Conservation (phyloP, 30 jellyfish, hydroid and myxozoan genomes). For the Hydractinia symbiolongicarpus region DNA sequence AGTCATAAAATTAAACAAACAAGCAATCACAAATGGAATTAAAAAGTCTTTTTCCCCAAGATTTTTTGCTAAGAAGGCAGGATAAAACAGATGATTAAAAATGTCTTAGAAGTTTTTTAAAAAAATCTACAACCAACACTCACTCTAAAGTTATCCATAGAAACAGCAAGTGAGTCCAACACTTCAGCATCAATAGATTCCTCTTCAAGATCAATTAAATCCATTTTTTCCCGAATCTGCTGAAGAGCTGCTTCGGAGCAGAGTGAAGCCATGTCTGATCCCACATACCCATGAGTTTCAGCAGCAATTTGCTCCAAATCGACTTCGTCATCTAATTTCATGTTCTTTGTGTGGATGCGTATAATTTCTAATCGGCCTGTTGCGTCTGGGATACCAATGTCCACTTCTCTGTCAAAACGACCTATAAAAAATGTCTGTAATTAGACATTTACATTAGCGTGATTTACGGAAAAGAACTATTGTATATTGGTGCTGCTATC, state of each 20-base stretch:
- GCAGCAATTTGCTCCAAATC: conserved; percentile 98
- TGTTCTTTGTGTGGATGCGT: conserved; percentile 93
- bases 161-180: conserved; percentile 85
- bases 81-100: too few relatives aligned
- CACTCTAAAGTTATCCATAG: conserved; percentile 96
- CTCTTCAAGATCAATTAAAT: conserved; percentile 93
- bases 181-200: conserved; percentile 98
- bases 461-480: too few relatives aligned
- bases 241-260: conserved; percentile 99
- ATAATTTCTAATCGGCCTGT: conserved; percentile 95
- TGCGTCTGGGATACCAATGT: conserved; percentile 98
- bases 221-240: conserved; percentile 99
- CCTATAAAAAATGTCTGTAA: too few relatives aligned
- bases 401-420: conserved; percentile 99
- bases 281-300: conserved; percentile 99
- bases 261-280: conserved; percentile 98
- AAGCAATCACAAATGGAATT: too few relatives aligned
- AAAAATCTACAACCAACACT: neutral
- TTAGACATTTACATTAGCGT: too few relatives aligned
- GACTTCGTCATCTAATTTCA: conserved; percentile 94
- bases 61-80: too few relatives aligned
- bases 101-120: too few relatives aligned
- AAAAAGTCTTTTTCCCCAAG: too few relatives aligned
- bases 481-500: too few relatives aligned
- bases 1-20: too few relatives aligned